Evolutionary conservation across 1,140 invertebrate species (phyloP), one percentile per base, ranked within the genome.

Genomic region (Antheraea pernyi): DNA sequence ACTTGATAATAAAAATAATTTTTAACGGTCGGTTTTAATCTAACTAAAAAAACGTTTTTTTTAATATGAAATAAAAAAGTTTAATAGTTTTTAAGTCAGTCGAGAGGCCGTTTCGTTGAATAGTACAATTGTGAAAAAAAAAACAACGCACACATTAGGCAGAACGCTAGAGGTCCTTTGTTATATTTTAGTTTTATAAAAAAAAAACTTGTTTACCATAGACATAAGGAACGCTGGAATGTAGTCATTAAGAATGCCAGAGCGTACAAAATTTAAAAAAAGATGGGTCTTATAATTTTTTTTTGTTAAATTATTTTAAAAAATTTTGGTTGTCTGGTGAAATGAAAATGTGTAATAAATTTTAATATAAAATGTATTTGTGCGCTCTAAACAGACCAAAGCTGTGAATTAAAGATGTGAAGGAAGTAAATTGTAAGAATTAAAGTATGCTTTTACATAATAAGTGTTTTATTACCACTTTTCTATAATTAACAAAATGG

Each of bases 311-410:
- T 42, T 42, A 42, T n/a, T 19, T 59, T 46, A 11, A 65, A 19
- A 61, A 42, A 46, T 48, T 48, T 60, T 59, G n/a, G 36, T 10
- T 59, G 9, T 11, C 16, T 42, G 9, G 65, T 42, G 16, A n/a
- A 59, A 30, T 30, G 48, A 30, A 46, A 67, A 36, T 37, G 65
- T 19, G 65, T 58, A 48, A n/a, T n/a, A n/a, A n/a, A 19, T 67
- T 67, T 53, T 2, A 42, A 53, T 6, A 53, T 77, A 79, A 78
- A 82, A 82, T 30, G 22, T 30, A 30, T 30, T 82, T 80, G 76
- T 79, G 81, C 82, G 84, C 84, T 85, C 84, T 84, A 78, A 53
- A 82, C 79, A 88, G 84, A 89, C 88, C 88, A 90, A 90, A 89
- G 87, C 86, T 87, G 85, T 87, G 84, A 86, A 80, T 63, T 37